Evolutionary conservation across 2,113 vertebrate species (phyloP).

Genomic region (Gadus chalcogrammus): DNA sequence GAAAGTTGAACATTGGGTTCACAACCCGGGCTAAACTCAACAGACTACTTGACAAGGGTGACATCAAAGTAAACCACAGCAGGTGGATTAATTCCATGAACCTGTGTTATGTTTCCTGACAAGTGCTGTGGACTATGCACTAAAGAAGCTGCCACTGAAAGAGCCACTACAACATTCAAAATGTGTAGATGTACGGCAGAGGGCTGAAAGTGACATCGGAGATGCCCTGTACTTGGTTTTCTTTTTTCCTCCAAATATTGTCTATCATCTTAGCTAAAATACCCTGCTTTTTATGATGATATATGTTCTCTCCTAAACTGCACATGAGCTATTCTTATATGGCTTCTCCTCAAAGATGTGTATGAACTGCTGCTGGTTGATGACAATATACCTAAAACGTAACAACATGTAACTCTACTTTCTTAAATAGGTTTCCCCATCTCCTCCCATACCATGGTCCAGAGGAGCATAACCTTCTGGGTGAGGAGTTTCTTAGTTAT

Average conservation of each 20-base stretch:
- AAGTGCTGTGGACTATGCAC: constrained; percentile 1
- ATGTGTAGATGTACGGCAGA: neutral
- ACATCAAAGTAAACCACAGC: constrained; percentile 2
- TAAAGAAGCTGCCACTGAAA: neutral
- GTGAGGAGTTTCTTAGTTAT: neutral
- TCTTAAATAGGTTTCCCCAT: constrained; percentile 16
- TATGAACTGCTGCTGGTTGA: constrained; percentile 2
- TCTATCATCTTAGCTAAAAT: neutral
- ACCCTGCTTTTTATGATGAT: neutral
- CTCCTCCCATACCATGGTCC: constrained; percentile 24
- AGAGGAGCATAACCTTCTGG: constrained; percentile 17
- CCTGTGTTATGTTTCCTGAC: neutral
- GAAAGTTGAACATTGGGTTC: constrained; percentile 1
- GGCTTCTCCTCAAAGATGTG: constrained; percentile 3
- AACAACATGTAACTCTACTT: neutral
- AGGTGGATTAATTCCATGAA: neutral
- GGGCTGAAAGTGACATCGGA: neutral
- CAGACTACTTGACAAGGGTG: neutral
- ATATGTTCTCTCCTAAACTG: neutral
- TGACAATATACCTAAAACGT: neutral
- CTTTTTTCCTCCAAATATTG: neutral
- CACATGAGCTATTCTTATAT: neutral
- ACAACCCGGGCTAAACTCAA: constrained; percentile 2
- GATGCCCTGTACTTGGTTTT: neutral
- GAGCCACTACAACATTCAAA: neutral